Evolutionary conservation across 1,140 invertebrate genomes (phyloP).

Genomic region (Heterodera carotae): DNA sequence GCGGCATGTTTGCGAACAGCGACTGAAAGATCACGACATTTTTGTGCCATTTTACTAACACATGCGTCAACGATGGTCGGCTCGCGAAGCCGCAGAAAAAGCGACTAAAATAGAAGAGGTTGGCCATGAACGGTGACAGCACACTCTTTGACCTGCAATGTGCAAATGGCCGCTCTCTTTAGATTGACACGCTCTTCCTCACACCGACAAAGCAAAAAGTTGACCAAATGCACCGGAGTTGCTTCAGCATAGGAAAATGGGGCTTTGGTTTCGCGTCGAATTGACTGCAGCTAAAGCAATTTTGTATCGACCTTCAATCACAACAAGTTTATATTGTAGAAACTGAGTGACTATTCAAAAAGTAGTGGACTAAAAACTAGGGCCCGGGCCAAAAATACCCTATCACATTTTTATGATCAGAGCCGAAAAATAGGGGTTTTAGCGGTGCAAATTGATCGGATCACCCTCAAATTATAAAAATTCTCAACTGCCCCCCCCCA

Average conservation of each 20-base stretch:
- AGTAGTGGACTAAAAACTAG: not conserved
- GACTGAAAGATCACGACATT: slow-evolving; percentile 33
- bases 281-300: not conserved
- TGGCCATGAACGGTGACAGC: not conserved
- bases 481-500: too few relatives aligned
- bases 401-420: not conserved
- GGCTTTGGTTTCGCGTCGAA: not conserved
- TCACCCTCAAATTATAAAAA: too few relatives aligned
- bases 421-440: not conserved
- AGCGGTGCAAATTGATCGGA: too few relatives aligned
- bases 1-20: slow-evolving; percentile 49
- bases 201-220: slow-evolving; percentile 18
- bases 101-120: slow-evolving; percentile 4
- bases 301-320: not conserved
- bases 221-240: slow-evolving; percentile 20
- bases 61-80: not conserved
- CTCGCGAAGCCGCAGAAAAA: slow-evolving; percentile 13
- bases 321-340: too few relatives aligned
- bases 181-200: slow-evolving; percentile 27
- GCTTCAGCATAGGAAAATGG: slow-evolving; percentile 3
- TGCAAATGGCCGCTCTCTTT: slow-evolving; percentile 30
- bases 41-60: not conserved
- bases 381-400: not conserved
- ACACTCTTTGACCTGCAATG: slow-evolving; percentile 6
- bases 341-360: not conserved